Evolutionary conservation across 2,888 invertebrate genomes (phyloP).

Genomic region (Busseola fusca): DNA sequence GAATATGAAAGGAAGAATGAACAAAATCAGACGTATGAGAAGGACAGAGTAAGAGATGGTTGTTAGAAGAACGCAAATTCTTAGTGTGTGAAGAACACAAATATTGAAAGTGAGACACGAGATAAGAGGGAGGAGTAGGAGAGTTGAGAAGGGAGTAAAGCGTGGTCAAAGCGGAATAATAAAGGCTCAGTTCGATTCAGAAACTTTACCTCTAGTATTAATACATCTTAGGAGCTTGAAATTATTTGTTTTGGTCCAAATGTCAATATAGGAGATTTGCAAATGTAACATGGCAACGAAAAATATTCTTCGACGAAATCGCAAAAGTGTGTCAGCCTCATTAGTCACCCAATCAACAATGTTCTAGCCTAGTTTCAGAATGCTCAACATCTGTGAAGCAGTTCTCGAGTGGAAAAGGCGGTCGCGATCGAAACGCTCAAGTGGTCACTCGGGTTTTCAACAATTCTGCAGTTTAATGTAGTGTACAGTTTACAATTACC

Average conservation of each 20-base stretch:
- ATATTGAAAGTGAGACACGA: too few relatives aligned
- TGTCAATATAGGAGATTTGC: background rate
- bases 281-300: background rate
- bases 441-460: slow-evolving; percentile 21
- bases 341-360: slow-evolving; percentile 21
- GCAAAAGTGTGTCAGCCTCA: background rate
- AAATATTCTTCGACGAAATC: background rate
- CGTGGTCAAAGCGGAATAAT: too few relatives aligned
- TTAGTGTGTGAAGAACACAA: too few relatives aligned
- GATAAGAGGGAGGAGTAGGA: too few relatives aligned
- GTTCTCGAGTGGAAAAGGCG: slow-evolving; percentile 38
- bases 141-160: too few relatives aligned
- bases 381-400: slow-evolving; percentile 28
- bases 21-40: too few relatives aligned
- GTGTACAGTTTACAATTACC: too few relatives aligned
- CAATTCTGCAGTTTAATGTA: background rate
- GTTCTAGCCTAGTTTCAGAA: slow-evolving; percentile 41
- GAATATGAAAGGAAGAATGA: too few relatives aligned
- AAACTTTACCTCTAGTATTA: background rate
- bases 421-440: slow-evolving; percentile 33
- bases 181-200: background rate
- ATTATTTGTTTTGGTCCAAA: background rate
- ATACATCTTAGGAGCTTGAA: background rate
- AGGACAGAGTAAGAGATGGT: too few relatives aligned
- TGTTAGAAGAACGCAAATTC: too few relatives aligned